Base-by-base conservation (phyloP, 1,140 invertebrate genomes). In the Tyrophagus putrescentiae region DNA sequence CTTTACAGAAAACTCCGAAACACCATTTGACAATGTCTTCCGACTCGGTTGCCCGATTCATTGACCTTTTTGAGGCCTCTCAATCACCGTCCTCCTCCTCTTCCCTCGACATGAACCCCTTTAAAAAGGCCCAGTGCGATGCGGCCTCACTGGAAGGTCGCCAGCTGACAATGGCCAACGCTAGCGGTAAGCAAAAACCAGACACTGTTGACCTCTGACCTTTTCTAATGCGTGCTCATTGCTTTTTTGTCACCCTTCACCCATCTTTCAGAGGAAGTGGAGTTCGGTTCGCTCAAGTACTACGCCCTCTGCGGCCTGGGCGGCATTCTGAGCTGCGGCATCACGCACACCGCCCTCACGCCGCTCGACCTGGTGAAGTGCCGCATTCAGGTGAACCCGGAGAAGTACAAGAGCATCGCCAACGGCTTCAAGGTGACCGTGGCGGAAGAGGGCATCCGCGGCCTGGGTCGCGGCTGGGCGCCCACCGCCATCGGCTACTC, bases 361-460 rank as follows among this genome's bases (percentile, higher is more conserved):
- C 95, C 95, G 0, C 77, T 99, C 64, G 95, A 99, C 81, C 77
- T 98, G 71, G 92, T 99, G 34, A 99, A 99, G 78, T 98, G 95
- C 73, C 82, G 96, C 67, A 85, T 99, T 65, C 64, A 77, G 71
- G 70, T 72, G 16, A 82, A 95, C 72, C 80, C 87, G 11, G 85
- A 76, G 45, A 95, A 96, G 74, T 96, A 96, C 76, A 94, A 91
- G 76, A 85, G 82, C 62, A 84, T 96, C 34, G 73, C 90, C 61
- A 82, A 81, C 70, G 92, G 92, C 29, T 96, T 97, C 76, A 83
- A 70, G 65, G 73, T 79, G 9, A 82, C 82, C 0, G 66, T 91
- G 25, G 75, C 73, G 18, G 96, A 99, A 76, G 92, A 92, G 74
- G 95, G 96, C 64, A 66, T 81, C 1, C 77, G 80, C 59, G 93